Evolutionary conservation across 2,888 invertebrate species (phyloP).

Genomic region (Tenthredo scrophulariae): DNA sequence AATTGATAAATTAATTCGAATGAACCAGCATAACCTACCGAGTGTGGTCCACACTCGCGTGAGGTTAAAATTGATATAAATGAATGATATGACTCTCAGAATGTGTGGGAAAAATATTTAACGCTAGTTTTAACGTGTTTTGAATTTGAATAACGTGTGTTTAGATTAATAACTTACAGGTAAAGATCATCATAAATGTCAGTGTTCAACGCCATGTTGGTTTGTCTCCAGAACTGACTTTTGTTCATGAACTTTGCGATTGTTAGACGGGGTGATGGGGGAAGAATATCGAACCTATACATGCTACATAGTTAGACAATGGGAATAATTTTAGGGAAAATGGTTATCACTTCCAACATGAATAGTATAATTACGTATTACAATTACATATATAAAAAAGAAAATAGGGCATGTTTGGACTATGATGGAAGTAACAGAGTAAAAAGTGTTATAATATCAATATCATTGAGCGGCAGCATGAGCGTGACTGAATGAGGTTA

Average conservation of each 20-base stretch:
- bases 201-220: constrained; percentile 72
- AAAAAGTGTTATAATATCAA: no score
- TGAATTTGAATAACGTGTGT: background rate
- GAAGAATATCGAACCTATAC: background rate
- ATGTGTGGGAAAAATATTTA: background rate
- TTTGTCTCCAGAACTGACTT: background rate
- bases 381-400: background rate
- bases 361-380: background rate
- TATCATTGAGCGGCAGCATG: no score
- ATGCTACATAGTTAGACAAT: background rate
- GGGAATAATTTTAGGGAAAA: background rate
- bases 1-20: constrained; percentile 32
- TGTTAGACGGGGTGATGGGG: background rate
- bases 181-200: constrained; percentile 87
- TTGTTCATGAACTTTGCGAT: background rate
- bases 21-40: constrained; percentile 60
- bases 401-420: no score
- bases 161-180: constrained; percentile 80
- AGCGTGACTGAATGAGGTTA: no score
- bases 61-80: constrained; percentile 48
- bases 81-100: background rate
- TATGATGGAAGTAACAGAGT: no score
- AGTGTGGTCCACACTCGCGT: constrained; percentile 61
- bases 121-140: background rate
- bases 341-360: background rate